These are phyloP conservation scores for Campoplex capitator DNA, from an alignment of 2,888 invertebrate species.

Conservation along the genomic window DNA sequence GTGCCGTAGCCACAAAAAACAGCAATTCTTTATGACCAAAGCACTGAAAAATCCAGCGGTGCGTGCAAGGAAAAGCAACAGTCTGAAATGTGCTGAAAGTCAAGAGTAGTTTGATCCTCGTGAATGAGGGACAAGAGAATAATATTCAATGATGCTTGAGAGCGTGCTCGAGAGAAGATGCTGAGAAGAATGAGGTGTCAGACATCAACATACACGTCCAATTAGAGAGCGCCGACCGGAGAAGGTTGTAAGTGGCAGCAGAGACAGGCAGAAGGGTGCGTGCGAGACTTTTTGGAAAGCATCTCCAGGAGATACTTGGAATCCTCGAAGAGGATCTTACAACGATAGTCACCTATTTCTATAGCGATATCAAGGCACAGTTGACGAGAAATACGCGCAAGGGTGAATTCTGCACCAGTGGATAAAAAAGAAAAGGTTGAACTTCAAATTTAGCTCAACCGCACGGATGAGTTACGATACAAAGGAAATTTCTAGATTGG, in stretches of 20 bases:
- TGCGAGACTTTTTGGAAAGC: conserved; percentile 5
- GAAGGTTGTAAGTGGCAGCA: conserved; percentile 9
- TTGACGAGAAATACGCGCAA: neutral
- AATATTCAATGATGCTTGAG: conserved; percentile 31
- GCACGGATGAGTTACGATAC: neutral
- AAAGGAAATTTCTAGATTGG: conserved; percentile 15
- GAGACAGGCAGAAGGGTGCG: neutral
- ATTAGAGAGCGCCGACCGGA: conserved; percentile 31
- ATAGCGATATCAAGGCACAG: neutral
- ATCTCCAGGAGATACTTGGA: neutral
- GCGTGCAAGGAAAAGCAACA: neutral
- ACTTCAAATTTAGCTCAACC: neutral
- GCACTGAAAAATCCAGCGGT: neutral
- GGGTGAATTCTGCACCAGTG: neutral
- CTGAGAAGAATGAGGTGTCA: conserved; percentile 1
- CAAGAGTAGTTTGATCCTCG: conserved; percentile 12
- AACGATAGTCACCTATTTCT: neutral
- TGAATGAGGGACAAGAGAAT: conserved; percentile 5
- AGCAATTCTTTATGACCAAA: neutral
- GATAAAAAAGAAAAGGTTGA: neutral
- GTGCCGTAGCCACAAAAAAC: no score
- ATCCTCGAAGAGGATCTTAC: conserved; percentile 32
- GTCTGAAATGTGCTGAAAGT: neutral
- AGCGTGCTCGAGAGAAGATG: conserved; percentile 4
- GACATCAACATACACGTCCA: conserved; percentile 39